Evolutionary conservation across 1,140 invertebrate species (phyloP), one percentile per base, ranked within the genome.

Genomic region (Leptestheria dahalacensis): DNA sequence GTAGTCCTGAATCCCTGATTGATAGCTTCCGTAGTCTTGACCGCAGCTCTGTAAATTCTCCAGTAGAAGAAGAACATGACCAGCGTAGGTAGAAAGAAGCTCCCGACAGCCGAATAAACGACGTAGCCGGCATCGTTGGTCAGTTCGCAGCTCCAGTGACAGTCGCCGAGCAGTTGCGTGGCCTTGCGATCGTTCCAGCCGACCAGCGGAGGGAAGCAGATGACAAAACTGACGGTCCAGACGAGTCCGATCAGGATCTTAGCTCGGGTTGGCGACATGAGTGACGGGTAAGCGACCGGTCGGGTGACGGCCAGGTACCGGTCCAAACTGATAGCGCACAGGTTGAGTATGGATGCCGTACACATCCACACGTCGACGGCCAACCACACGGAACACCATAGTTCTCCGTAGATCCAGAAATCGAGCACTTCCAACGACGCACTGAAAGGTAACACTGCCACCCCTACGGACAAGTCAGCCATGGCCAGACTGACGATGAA

Each of bases 1-100:
- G 91, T 93, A 41, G 91, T 94, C 61, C 90, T 80, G 70, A 95
- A 95, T 57, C 80, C 67, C 62, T 88, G 87, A 73, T 91, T 91
- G 66, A 94, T 88, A 26, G 90, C 88, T 64, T 83, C 82, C 0
- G 90, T 92, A 0, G 91, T 93, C 61, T 85, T 82, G 2, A 90
- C 82, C 18, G 91, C 91, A 0, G 91, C 91, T 59, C 85, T 81
- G 74, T 97, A 97, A 65, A 97, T 97, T 63, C 88, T 79, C 80
- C 90, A 91, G 74, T 97, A 97, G 74, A 97, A 90, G 78, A 96
- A 94, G 54, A 95, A 76, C 88, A 97, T 96, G 33, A 97, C 84
- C 64, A 92, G 81, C 83, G 93, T 92, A 11, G 94, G 93, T 66
- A 97, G 85, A 71, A 92, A 94, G 79, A 97, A 97, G 54, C 91